These are phyloP conservation scores for Chloroceryle aenea DNA, from an alignment of 2,113 vertebrate species.

Conservation along the genomic window DNA sequence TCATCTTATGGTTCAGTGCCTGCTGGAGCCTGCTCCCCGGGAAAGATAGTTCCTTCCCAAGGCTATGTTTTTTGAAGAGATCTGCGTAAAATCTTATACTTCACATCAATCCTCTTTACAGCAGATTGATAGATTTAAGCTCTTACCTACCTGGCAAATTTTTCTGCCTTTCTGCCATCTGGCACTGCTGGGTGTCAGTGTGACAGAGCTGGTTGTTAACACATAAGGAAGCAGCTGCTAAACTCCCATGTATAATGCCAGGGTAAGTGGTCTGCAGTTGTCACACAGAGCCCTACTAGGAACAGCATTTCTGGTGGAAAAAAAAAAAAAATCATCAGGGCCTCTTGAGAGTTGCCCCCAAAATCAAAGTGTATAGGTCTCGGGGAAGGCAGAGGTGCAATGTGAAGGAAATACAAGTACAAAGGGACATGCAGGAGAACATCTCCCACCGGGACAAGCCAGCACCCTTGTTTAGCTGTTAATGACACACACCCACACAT, in stretches of 20 bases:
- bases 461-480: neutral
- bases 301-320: neutral
- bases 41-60: neutral
- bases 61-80: neutral
- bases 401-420: neutral
- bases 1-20: neutral
- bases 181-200: neutral
- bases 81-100: neutral
- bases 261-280: neutral
- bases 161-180: neutral
- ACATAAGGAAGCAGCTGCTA: neutral
- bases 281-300: neutral
- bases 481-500: neutral
- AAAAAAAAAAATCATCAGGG: too few species aligned
- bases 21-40: too few species aligned
- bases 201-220: neutral
- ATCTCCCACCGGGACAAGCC: neutral
- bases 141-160: neutral
- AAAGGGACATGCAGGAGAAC: neutral
- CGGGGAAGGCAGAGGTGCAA: rapidly evolving
- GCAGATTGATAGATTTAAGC: neutral
- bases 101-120: neutral
- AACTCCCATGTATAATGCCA: neutral
- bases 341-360: neutral
- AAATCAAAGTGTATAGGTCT: too few species aligned